Conservation (phyloP, 2,113 vertebrate genomes). For the Laticauda laticaudata region DNA sequence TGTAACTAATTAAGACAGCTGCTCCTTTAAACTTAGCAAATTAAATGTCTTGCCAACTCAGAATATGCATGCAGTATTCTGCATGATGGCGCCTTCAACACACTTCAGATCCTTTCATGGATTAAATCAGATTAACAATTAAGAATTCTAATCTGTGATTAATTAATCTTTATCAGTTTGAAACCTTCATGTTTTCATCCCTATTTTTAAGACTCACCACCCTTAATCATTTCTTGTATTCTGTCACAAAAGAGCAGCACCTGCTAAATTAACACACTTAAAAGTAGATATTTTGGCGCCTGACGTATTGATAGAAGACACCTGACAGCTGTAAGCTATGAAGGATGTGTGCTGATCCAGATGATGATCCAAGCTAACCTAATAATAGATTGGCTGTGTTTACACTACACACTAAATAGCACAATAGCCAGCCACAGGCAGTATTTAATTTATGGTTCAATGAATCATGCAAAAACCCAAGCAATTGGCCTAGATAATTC, state of each 20-base stretch:
- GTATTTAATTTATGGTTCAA: background rate
- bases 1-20: background rate
- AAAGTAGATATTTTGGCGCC: background rate
- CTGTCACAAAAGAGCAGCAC: slow-evolving; percentile 3
- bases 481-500: background rate
- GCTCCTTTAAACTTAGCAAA: background rate
- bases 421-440: background rate
- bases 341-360: background rate
- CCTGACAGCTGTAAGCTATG: background rate
- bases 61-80: background rate
- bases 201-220: background rate
- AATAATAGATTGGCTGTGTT: background rate
- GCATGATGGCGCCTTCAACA: background rate
- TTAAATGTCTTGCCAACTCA: background rate
- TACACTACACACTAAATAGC: background rate
- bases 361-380: background rate
- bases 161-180: slow-evolving; percentile 10
- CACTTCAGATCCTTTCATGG: slow-evolving; percentile 5
- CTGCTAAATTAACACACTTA: background rate
- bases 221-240: background rate
- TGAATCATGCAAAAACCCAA: background rate
- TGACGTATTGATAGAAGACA: background rate
- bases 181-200: background rate
- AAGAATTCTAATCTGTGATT: slow-evolving; percentile 7
- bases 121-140: slow-evolving; percentile 16